Conservation (phyloP, 2,797 vertebrate species). For the Falco peregrinus region DNA sequence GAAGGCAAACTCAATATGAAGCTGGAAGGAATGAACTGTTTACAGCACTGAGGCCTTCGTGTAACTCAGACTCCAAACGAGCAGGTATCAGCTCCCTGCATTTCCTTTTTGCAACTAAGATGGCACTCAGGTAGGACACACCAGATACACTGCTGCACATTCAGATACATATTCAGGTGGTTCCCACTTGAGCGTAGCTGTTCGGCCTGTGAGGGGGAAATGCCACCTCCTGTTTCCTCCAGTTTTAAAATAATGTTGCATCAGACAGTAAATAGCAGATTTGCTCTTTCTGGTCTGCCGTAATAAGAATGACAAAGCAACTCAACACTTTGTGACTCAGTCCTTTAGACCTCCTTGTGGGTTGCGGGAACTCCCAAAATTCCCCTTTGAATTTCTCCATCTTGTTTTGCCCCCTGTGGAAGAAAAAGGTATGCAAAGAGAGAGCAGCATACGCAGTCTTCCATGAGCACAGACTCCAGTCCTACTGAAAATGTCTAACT, state of each 20-base stretch:
- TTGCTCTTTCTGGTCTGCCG: neutral
- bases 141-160: neutral
- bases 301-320: neutral
- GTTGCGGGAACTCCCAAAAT: neutral
- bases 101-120: neutral
- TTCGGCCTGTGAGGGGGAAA: neutral
- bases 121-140: neutral
- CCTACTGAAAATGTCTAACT: neutral
- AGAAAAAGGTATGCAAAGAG: neutral
- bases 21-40: neutral
- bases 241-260: neutral
- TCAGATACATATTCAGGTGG: neutral
- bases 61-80: neutral
- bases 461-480: neutral
- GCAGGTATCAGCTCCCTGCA: neutral
- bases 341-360: neutral
- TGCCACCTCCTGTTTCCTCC: neutral
- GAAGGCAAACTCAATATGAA: neutral
- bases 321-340: neutral
- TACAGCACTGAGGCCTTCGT: neutral
- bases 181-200: neutral
- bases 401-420: neutral
- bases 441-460: neutral
- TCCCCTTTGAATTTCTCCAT: neutral
- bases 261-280: neutral